Conservation (phyloP, 1,140 invertebrate genomes). For the Metaphire vulgaris region DNA sequence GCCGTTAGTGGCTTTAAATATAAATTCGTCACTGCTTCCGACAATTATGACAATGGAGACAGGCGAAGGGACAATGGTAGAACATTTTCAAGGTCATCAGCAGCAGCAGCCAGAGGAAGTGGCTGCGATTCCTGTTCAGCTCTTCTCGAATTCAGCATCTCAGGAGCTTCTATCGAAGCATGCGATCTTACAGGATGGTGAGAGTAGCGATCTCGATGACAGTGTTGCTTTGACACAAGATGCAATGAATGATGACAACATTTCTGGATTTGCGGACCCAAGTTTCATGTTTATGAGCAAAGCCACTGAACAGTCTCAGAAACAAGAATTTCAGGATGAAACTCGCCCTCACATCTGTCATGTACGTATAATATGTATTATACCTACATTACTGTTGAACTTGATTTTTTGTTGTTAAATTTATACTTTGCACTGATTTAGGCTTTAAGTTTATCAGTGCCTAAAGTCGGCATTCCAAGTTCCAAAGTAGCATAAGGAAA, state of each 20-base stretch:
- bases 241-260: neutral
- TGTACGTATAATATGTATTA: too few species aligned
- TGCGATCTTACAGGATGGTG: neutral
- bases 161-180: neutral
- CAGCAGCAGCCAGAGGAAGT: neutral
- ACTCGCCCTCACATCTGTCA: neutral
- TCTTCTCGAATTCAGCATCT: neutral
- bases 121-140: neutral
- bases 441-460: too few species aligned
- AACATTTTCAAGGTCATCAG: too few species aligned
- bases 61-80: neutral
- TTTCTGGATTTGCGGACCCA: neutral
- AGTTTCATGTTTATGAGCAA: neutral
- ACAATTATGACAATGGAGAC: neutral
- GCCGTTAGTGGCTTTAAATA: neutral
- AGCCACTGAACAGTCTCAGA: neutral
- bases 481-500: too few species aligned
- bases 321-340: neutral
- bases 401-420: too few species aligned
- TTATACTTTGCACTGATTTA: too few species aligned
- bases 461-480: too few species aligned
- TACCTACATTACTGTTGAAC: too few species aligned
- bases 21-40: neutral
- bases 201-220: neutral
- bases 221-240: neutral